These are phyloP conservation scores for Macrophya alboannulata DNA, from an alignment of 2,888 invertebrate species.

Conservation along the genomic window DNA sequence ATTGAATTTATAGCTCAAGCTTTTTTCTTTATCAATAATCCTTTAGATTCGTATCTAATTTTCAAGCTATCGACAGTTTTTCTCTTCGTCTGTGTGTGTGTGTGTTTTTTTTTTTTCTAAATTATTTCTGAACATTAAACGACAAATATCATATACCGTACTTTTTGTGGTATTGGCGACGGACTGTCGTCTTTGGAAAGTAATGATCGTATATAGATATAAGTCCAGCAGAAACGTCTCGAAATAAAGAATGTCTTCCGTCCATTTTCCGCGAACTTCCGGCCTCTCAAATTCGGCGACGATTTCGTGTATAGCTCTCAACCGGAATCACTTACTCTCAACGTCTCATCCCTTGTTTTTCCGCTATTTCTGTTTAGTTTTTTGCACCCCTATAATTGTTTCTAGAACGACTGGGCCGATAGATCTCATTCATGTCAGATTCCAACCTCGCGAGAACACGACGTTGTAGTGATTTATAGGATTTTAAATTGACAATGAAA, in stretches of 20 bases:
- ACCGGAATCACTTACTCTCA: background rate
- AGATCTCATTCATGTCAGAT: background rate
- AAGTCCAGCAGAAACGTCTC: background rate
- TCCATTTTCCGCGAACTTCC: constrained; percentile 50
- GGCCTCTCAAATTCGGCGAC: constrained; percentile 19
- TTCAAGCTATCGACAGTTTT: background rate
- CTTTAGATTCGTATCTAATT: too few relatives aligned
- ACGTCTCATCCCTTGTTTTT: background rate
- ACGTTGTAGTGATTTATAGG: background rate
- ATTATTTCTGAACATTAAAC: background rate
- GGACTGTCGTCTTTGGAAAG: constrained; percentile 11
- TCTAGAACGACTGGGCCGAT: constrained; percentile 22
- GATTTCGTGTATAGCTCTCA: constrained; percentile 12
- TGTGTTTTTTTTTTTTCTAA: too few relatives aligned
- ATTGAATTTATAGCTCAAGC: too few relatives aligned
- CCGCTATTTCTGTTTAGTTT: background rate
- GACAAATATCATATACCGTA: background rate
- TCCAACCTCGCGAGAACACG: background rate
- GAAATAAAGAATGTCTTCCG: constrained; percentile 48
- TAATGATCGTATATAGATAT: background rate
- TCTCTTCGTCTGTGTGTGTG: background rate
- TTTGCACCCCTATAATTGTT: constrained; percentile 47
- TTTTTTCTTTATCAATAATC: too few relatives aligned
- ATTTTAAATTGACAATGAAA: background rate
- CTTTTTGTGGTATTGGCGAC: constrained; percentile 1